phyloP scores from a whole-genome alignment of 2,888 invertebrate species.

The Protodeltote pygarga region DNA sequence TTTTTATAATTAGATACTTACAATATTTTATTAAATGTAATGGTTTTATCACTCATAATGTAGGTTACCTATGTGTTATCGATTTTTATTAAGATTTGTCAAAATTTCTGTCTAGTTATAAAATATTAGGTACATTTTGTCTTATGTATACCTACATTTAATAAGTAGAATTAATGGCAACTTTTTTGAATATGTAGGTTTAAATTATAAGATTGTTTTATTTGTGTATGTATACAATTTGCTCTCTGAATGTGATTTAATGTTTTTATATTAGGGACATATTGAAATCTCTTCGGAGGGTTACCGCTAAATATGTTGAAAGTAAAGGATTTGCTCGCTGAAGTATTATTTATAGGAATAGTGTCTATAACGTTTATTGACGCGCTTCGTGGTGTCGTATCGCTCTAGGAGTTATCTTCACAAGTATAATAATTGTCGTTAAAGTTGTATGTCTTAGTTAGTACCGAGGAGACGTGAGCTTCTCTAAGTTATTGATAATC shows the following conservation, averaged over 20 bases:
- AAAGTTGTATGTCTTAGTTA: conserved; percentile 47
- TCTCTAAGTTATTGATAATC: conserved; percentile 60
- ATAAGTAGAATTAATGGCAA: not conserved
- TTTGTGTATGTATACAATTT: conserved; percentile 3
- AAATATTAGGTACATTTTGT: not conserved
- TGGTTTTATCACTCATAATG: conserved; percentile 7
- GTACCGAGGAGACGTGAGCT: conserved; percentile 45
- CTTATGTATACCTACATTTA: not conserved
- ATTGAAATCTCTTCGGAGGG: conserved; percentile 1
- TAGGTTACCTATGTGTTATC: conserved; percentile 5
- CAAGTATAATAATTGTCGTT: conserved; percentile 38
- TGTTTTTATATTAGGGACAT: conserved; percentile 10
- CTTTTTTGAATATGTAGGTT: not conserved
- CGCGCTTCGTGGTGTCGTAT: not conserved
- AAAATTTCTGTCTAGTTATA: not conserved
- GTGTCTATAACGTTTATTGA: not conserved
- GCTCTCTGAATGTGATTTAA: conserved; percentile 33
- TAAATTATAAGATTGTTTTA: not conserved
- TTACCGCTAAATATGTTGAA: conserved; percentile 6
- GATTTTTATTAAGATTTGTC: conserved; percentile 5
- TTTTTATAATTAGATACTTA: conserved; percentile 46
- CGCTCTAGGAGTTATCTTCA: not conserved
- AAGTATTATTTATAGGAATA: not conserved
- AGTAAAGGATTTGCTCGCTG: not conserved
- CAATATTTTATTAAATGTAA: conserved; percentile 31